Conservation (phyloP, 1,140 invertebrate genomes). For the Araneus ventricosus region DNA sequence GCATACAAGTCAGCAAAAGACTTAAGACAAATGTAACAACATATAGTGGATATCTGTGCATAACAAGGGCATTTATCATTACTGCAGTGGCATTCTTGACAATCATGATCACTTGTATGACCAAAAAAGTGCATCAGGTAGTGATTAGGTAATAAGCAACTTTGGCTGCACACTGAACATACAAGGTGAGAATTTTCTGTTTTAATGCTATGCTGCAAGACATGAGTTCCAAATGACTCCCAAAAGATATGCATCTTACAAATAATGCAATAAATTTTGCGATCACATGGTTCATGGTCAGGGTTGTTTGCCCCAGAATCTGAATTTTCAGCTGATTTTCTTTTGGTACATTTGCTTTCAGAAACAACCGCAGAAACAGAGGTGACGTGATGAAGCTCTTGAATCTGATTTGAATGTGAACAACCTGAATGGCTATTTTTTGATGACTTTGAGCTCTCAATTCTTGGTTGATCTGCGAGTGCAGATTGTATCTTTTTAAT, state of each 20-base stretch:
- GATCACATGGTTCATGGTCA: background rate
- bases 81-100: background rate
- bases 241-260: background rate
- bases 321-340: background rate
- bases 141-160: background rate
- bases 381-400: no score
- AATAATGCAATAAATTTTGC: background rate
- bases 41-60: background rate
- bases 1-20: background rate
- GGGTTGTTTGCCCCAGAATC: background rate
- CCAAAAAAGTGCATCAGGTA: background rate
- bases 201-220: background rate
- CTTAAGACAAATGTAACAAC: background rate
- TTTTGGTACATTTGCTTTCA: no score
- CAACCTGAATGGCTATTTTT: no score
- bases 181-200: background rate
- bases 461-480: no score
- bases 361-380: no score
- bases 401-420: no score
- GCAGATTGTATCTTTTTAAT: no score
- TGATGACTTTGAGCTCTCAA: no score
- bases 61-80: background rate
- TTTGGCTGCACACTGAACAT: background rate
- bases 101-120: background rate
- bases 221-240: background rate